Evolutionary conservation across 2,888 invertebrate genomes (phyloP).

Genomic region (Dichetophora obliterata): DNA sequence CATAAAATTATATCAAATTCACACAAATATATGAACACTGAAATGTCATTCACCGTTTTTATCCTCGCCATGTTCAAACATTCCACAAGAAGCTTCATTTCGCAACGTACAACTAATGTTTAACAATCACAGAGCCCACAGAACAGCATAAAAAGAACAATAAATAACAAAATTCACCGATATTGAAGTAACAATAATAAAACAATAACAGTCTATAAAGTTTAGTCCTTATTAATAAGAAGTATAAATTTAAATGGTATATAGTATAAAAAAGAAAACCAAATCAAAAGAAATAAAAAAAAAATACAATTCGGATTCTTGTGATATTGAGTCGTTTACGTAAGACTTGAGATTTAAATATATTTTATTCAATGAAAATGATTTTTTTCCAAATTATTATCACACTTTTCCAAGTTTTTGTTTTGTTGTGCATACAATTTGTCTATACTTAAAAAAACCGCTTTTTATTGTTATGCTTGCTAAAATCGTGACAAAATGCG

Average conservation of each 20-base stretch:
- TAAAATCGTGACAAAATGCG: too few species aligned
- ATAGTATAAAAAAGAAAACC: slow-evolving; percentile 13
- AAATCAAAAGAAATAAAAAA: slow-evolving; percentile 13
- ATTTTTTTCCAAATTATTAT: not conserved
- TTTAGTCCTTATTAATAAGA: not conserved
- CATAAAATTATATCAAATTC: not conserved
- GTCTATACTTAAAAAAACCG: not conserved
- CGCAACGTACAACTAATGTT: not conserved
- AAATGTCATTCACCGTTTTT: not conserved
- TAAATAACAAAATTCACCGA: slow-evolving; percentile 9
- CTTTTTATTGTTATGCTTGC: too few species aligned
- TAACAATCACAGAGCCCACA: slow-evolving; percentile 17
- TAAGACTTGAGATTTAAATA: not conserved
- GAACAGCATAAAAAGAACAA: slow-evolving; percentile 12
- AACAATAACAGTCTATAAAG: slow-evolving; percentile 14
- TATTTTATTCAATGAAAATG: not conserved
- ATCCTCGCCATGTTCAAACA: not conserved
- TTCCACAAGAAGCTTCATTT: not conserved
- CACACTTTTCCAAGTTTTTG: not conserved
- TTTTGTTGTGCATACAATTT: not conserved
- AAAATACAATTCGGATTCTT: not conserved
- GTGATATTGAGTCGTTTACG: slow-evolving; percentile 14
- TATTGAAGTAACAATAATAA: slow-evolving; percentile 5
- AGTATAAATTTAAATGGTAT: not conserved
- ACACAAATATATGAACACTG: not conserved